phyloP scores from a whole-genome alignment of 2,797 vertebrate species.

The Chelmon rostratus region DNA sequence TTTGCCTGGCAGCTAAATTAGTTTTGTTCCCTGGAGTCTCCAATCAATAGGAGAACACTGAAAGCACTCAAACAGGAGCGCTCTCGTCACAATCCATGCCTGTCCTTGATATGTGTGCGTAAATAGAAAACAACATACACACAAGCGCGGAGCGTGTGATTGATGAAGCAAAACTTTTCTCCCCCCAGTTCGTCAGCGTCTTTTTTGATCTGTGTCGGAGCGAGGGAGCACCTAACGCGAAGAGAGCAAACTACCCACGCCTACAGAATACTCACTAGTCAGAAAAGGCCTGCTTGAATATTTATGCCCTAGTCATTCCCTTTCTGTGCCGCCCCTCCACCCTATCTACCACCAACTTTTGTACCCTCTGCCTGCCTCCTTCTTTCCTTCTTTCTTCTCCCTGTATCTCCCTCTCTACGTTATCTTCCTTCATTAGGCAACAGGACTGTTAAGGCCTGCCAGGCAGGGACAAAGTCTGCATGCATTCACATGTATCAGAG shows the following conservation, averaged over 20 bases:
- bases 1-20: constrained; percentile 61
- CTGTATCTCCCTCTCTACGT: constrained; percentile 23
- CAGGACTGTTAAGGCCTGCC: constrained; percentile 56
- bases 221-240: constrained; percentile 54
- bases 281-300: constrained; percentile 65
- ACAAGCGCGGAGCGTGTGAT: constrained; percentile 54
- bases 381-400: constrained; percentile 15
- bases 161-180: constrained; percentile 72
- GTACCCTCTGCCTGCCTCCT: constrained; percentile 17
- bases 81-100: constrained; percentile 50
- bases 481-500: constrained; percentile 68
- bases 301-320: constrained; percentile 58
- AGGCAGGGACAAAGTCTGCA: constrained; percentile 55
- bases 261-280: constrained; percentile 65
- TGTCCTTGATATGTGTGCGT: constrained; percentile 43
- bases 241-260: constrained; percentile 54
- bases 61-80: constrained; percentile 52
- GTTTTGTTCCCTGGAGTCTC: constrained; percentile 65
- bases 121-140: constrained; percentile 64
- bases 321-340: constrained; percentile 10
- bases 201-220: constrained; percentile 73
- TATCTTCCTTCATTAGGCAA: constrained; percentile 69
- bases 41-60: constrained; percentile 68
- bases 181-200: constrained; percentile 57
- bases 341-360: constrained; percentile 44